Conservation (phyloP, 2,797 vertebrate genomes). For the Etheostoma nigrum region DNA sequence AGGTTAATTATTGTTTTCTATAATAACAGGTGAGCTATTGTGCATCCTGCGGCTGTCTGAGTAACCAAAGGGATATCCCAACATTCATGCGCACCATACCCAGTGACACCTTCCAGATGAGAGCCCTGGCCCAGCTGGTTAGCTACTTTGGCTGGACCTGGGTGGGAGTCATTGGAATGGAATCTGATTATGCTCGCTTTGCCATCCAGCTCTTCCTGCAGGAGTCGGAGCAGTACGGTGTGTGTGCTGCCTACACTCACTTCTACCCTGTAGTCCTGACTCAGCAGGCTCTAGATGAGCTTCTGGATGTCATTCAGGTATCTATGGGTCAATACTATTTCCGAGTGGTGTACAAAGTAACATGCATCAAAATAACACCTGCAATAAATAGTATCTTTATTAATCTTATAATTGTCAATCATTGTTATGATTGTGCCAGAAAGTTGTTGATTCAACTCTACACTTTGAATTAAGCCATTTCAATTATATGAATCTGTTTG, state of each 20-base stretch:
- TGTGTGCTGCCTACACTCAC: too few species aligned
- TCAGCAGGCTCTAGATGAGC: too few species aligned
- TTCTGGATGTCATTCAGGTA: slow-evolving; percentile 64
- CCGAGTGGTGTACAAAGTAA: too few species aligned
- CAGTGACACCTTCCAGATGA: slow-evolving; percentile 82
- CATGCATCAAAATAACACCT: too few species aligned
- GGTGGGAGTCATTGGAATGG: slow-evolving; percentile 83
- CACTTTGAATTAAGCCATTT: too few species aligned
- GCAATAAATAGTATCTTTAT: too few species aligned
- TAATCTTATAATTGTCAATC: too few species aligned
- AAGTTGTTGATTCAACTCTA: too few species aligned
- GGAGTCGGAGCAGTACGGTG: slow-evolving; percentile 12
- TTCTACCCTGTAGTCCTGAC: too few species aligned
- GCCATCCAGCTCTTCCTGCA: slow-evolving; percentile 83
- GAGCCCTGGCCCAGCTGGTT: slow-evolving; percentile 77
- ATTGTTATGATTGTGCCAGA: too few species aligned
- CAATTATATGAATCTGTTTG: too few species aligned
- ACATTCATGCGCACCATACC: slow-evolving; percentile 85
- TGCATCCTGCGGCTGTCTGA: slow-evolving; percentile 86
- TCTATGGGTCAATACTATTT: neutral
- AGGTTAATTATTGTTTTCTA: slow-evolving; percentile 41
- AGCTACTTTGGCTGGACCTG: slow-evolving; percentile 88
- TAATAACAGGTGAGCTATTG: slow-evolving; percentile 86
- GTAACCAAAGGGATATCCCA: slow-evolving; percentile 86
- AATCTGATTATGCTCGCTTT: slow-evolving; percentile 87